Base-by-base conservation (phyloP, 2,888 invertebrate species). In the Tetramorium bicarinatum region DNA sequence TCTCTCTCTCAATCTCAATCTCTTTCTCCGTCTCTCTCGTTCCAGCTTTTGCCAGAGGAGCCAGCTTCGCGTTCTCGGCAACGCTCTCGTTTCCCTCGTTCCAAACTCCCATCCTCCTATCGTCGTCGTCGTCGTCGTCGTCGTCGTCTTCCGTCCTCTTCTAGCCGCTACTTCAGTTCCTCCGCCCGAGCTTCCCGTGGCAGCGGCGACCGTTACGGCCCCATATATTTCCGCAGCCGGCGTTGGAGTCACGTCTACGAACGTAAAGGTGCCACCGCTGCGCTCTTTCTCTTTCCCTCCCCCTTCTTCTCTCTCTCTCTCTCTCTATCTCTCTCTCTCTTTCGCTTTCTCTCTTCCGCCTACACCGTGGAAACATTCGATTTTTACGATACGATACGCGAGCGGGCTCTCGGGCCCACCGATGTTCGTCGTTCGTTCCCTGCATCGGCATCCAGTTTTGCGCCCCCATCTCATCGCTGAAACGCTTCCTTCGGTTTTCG, bases 351-450 rank as follows among this genome's bases (percentile, higher is more conserved):
- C 61, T n/a, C 54, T 29, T 41, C 92, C 92, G 90, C 91, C 92
- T 88, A 91, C 92, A 89, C 89, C 44, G 91, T 88, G 90, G 91
- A 93, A 93, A 93, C 93, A 94, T 93, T 93, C 93, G 93, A 93
- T 93, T 93, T 93, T 93, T 93, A 93, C 93, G 93, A 93, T 93
- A 92, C 92, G 89, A 89, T 85, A 89, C 85, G 77, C 85, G 77
- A 77, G 88, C 86, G 84, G 82, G 76, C 79, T 69, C 52, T 67
- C 21, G 62, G 75, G 69, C 62, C 44, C 75, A 69, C 62, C 75
- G 44, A 67, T 25, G 41, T 67, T 61, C 59, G 76, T 64, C 82
- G 85, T 84, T 77, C 83, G 83, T 86, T 86, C 79, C 86, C 72
- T 81, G 81, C 82, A 87, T 86, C 86, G 83, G 86, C 89, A 83